Percentiles rank a stretch among this genome's conserved stretches.
These are phyloP conservation scores for Borostomias antarcticus DNA, from an alignment of 2,797 vertebrate genomes.

Conservation along the genomic window DNA sequence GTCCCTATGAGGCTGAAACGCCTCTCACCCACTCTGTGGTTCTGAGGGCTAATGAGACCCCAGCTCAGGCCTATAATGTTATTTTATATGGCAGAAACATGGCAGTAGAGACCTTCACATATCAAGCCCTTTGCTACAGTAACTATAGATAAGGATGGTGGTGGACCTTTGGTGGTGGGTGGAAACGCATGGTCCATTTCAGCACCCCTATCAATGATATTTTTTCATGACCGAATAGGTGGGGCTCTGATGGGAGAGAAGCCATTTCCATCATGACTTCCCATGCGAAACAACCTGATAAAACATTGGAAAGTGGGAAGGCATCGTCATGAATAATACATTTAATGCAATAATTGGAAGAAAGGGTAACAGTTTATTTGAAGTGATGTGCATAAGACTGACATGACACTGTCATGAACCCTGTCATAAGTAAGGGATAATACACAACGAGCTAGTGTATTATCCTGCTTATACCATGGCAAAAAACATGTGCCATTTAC, in stretches of 20 bases:
- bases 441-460: too few species aligned
- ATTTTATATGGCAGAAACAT: slow-evolving; percentile 28
- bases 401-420: background rate
- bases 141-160: background rate
- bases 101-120: slow-evolving; percentile 24
- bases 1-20: background rate
- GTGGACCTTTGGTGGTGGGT: too few species aligned
- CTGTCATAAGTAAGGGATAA: background rate
- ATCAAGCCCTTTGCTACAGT: slow-evolving; percentile 20
- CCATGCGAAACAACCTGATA: slow-evolving; percentile 1
- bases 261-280: slow-evolving; percentile 30
- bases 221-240: slow-evolving; percentile 49
- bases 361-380: background rate
- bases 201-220: slow-evolving; percentile 37
- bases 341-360: background rate
- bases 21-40: slow-evolving; percentile 21
- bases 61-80: background rate
- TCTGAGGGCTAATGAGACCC: slow-evolving; percentile 7
- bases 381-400: too few species aligned
- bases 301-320: background rate
- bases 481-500: too few species aligned
- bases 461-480: too few species aligned
- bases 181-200: slow-evolving; percentile 48
- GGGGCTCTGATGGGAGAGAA: slow-evolving; percentile 41
- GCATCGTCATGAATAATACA: background rate